These are phyloP conservation scores for Chloroceryle inda DNA, from an alignment of 2,797 vertebrate genomes.

Conservation along the genomic window DNA sequence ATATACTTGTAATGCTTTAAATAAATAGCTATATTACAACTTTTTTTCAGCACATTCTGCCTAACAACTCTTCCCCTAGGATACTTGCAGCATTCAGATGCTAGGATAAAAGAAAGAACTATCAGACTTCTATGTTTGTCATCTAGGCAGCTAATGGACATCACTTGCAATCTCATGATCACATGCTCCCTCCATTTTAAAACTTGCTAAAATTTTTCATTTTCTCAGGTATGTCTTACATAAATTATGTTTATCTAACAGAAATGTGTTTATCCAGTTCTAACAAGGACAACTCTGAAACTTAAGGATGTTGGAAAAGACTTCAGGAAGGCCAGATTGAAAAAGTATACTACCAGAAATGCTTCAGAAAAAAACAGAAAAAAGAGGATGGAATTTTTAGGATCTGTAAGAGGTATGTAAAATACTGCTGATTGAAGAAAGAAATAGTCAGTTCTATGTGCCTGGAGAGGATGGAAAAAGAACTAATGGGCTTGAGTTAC, in stretches of 20 bases:
- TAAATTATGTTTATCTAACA: background rate
- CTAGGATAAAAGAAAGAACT: background rate
- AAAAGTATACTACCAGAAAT: background rate
- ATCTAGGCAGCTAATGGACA: background rate
- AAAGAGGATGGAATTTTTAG: background rate
- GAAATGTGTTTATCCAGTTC: background rate
- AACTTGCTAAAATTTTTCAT: background rate
- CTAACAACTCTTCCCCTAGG: background rate
- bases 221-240: background rate
- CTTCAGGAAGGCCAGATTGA: background rate
- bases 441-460: background rate
- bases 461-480: background rate
- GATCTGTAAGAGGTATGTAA: background rate
- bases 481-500: slow-evolving; percentile 1
- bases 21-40: background rate
- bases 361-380: background rate
- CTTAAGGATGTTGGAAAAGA: background rate
- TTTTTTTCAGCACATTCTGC: background rate
- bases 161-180: background rate
- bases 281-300: background rate
- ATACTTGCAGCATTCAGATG: background rate
- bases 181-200: background rate
- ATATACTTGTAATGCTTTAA: background rate
- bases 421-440: background rate
- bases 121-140: background rate